Conservation (phyloP, 2,888 invertebrate species). For the Heteropelma amictum region DNA sequence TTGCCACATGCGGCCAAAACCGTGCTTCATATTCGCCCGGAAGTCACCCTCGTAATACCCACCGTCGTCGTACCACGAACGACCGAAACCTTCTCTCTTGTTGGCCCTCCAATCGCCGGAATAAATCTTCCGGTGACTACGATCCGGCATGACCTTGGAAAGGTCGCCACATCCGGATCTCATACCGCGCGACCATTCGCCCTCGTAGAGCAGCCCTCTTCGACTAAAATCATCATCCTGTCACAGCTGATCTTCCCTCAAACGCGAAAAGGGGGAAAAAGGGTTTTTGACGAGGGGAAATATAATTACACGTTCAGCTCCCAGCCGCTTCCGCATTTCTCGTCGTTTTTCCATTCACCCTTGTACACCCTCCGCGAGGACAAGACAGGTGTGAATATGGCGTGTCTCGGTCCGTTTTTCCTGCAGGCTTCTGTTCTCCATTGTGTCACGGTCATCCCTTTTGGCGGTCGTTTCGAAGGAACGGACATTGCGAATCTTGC, state of each 20-base stretch:
- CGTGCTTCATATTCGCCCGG: conserved; percentile 79
- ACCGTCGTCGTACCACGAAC: conserved; percentile 80
- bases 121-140: conserved; percentile 72
- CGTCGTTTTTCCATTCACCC: conserved; percentile 82
- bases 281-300: background rate
- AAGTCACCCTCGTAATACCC: conserved; percentile 82
- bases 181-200: conserved; percentile 80
- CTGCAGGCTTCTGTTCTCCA: conserved; percentile 53
- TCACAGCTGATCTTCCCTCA: background rate
- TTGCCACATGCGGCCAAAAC: conserved; percentile 83
- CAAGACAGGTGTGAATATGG: conserved; percentile 80
- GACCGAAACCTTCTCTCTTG: conserved; percentile 81
- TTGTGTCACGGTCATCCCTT: conserved; percentile 70
- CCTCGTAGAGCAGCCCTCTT: conserved; percentile 80
- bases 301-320: conserved; percentile 59
- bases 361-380: conserved; percentile 76
- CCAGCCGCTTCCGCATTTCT: conserved; percentile 74
- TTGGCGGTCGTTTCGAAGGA: too few species aligned
- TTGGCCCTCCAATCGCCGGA: conserved; percentile 82
- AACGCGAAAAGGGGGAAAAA: background rate
- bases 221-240: conserved; percentile 25
- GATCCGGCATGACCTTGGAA: conserved; percentile 56
- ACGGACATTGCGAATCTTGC: too few species aligned
- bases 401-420: conserved; percentile 81
- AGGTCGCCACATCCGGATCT: conserved; percentile 82